phyloP scores from a whole-genome alignment of 1,140 invertebrate genomes.

The Bombus impatiens region DNA sequence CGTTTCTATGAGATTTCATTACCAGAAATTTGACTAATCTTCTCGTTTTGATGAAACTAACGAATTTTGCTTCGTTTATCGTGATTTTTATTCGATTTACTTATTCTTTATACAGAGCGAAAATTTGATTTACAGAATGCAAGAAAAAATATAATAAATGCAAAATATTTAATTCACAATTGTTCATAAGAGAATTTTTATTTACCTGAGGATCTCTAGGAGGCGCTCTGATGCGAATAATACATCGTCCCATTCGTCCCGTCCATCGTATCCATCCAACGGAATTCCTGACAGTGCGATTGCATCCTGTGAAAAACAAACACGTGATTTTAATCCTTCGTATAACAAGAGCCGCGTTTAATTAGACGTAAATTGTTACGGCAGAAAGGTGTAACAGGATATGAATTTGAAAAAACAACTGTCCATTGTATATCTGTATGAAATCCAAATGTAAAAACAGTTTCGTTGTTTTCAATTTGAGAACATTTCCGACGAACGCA shows the following conservation, averaged over 20 bases:
- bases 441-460: background rate
- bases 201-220: conserved; percentile 75
- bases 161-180: background rate
- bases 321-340: background rate
- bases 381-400: background rate
- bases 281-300: conserved; percentile 75
- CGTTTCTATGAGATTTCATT: no score
- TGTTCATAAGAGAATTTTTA: background rate
- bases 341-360: background rate
- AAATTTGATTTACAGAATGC: no score
- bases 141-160: no score
- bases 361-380: background rate
- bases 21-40: no score
- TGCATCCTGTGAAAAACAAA: conserved; percentile 72
- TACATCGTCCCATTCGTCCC: conserved; percentile 76
- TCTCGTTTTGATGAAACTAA: no score
- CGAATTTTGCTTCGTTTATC: no score
- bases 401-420: background rate
- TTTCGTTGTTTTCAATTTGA: background rate
- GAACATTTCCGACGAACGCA: background rate
- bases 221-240: conserved; percentile 73
- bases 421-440: background rate
- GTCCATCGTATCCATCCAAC: conserved; percentile 78
- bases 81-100: no score
- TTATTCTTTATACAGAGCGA: no score